Percentiles rank a stretch among this genome's conserved stretches.
Evolutionary conservation across 2,888 invertebrate genomes (phyloP).

Genomic region (Drosophila hamatofila): DNA sequence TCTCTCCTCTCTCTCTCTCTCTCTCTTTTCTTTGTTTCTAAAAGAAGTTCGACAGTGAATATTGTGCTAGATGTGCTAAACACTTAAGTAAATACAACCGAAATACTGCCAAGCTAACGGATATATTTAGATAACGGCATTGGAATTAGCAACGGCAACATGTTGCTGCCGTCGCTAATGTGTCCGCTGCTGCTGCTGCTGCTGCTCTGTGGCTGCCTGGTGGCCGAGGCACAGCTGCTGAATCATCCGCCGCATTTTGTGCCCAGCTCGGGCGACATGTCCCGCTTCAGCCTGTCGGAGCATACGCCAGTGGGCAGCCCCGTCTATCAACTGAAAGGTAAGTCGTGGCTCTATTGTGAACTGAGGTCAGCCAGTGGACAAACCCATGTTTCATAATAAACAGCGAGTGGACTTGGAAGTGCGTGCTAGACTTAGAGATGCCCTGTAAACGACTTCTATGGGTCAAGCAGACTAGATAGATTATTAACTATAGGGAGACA

Average conservation of each 20-base stretch:
- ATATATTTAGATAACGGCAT: slow-evolving; percentile 67
- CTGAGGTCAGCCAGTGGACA: slow-evolving; percentile 41
- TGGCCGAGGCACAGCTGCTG: slow-evolving; percentile 86
- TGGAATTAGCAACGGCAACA: slow-evolving; percentile 73
- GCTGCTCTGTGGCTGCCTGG: slow-evolving; percentile 1
- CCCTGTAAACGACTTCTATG: not conserved
- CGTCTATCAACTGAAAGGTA: slow-evolving; percentile 91
- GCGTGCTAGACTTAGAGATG: not conserved
- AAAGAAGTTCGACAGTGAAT: slow-evolving; percentile 18
- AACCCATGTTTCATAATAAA: slow-evolving; percentile 34
- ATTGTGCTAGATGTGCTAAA: slow-evolving; percentile 69
- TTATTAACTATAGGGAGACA: too few species aligned
- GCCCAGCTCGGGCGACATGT: slow-evolving; percentile 91
- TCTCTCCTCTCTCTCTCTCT: not conserved
- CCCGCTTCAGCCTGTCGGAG: slow-evolving; percentile 90
- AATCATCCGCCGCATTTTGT: slow-evolving; percentile 92
- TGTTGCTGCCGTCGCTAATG: slow-evolving; percentile 60
- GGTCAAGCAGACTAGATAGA: too few species aligned
- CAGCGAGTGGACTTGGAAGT: not conserved
- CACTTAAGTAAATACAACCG: slow-evolving; percentile 52
- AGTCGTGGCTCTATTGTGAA: slow-evolving; percentile 44
- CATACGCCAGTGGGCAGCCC: slow-evolving; percentile 91
- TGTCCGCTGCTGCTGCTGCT: slow-evolving; percentile 43
- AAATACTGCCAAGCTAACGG: slow-evolving; percentile 58
- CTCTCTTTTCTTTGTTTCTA: slow-evolving; percentile 20